These are phyloP conservation scores for Colaptes auratus DNA, from an alignment of 2,113 vertebrate genomes.

Conservation along the genomic window DNA sequence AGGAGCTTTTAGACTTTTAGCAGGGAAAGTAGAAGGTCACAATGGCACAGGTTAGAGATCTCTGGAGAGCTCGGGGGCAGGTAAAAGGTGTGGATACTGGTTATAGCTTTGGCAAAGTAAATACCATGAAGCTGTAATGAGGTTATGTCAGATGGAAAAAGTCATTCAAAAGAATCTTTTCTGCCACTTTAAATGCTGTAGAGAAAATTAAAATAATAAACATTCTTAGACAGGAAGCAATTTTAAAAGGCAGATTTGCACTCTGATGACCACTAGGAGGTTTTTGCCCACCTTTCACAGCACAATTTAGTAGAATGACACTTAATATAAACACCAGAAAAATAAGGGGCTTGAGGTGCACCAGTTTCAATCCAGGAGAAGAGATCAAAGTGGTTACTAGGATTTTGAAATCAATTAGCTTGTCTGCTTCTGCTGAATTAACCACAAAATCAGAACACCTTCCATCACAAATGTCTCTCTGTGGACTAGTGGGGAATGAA, in stretches of 20 bases:
- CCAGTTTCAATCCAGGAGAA: background rate
- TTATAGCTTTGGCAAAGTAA: conserved; percentile 31
- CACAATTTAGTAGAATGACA: background rate
- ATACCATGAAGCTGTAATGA: conserved; percentile 20
- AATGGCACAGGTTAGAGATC: background rate
- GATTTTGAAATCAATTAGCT: background rate
- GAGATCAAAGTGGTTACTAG: background rate
- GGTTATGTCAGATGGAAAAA: conserved; percentile 31
- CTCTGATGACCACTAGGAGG: background rate
- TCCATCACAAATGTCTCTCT: background rate
- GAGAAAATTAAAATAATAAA: conserved; percentile 72
- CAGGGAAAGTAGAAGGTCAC: background rate
- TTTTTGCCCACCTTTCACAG: conserved; percentile 14
- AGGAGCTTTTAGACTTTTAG: background rate
- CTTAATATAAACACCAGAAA: background rate
- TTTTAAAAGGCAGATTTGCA: conserved; percentile 7
- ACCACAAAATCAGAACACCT: background rate
- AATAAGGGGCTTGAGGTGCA: background rate
- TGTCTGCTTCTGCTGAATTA: background rate
- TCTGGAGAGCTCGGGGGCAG: background rate
- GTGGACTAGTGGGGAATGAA: background rate
- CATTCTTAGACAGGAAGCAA: conserved; percentile 45
- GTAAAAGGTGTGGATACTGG: background rate
- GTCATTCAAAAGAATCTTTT: conserved; percentile 29
- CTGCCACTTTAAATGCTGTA: conserved; percentile 37